A percentile compares a stretch with the other conserved stretches of the same genome.
Conservation (phyloP, 1,140 invertebrate species). For the Cyclina sinensis region DNA sequence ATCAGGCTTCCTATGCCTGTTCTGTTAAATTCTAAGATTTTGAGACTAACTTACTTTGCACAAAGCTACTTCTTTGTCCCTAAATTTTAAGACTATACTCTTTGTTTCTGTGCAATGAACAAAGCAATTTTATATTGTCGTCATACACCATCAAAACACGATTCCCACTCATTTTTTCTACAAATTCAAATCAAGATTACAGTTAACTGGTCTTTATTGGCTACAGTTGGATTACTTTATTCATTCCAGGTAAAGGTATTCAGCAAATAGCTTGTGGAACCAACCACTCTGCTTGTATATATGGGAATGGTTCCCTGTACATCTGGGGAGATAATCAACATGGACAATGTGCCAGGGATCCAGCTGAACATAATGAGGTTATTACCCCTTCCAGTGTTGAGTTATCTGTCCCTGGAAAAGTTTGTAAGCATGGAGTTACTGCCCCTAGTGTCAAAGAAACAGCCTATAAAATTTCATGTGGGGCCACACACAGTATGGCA, state of each 20-base stretch:
- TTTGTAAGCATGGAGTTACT: conserved; percentile 79
- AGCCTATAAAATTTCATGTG: conserved; percentile 90
- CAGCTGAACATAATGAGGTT: conserved; percentile 66
- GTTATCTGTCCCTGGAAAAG: conserved; percentile 60
- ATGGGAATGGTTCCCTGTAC: conserved; percentile 77
- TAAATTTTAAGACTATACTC: too few relatives aligned
- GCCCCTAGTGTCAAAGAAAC: conserved; percentile 22
- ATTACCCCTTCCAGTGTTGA: conserved; percentile 74
- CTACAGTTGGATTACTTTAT: too few relatives aligned
- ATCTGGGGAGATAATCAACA: conserved; percentile 83
- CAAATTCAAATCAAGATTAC: too few relatives aligned
- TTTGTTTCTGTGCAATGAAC: too few relatives aligned
- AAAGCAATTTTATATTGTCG: too few relatives aligned
- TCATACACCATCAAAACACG: too few relatives aligned
- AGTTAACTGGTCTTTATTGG: too few relatives aligned
- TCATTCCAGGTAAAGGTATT: conserved; percentile 78
- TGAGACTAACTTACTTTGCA: too few relatives aligned
- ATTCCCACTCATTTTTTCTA: too few relatives aligned
- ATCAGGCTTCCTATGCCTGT: too few relatives aligned
- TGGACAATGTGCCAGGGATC: conserved; percentile 82
- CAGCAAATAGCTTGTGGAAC: conserved; percentile 81
- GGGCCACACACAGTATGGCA: conserved; percentile 93
- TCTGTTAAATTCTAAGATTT: too few relatives aligned
- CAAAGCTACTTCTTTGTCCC: too few relatives aligned
- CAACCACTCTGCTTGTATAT: conserved; percentile 83